phyloP scores from a whole-genome alignment of 2,797 vertebrate genomes.

The Halcyon badia region DNA sequence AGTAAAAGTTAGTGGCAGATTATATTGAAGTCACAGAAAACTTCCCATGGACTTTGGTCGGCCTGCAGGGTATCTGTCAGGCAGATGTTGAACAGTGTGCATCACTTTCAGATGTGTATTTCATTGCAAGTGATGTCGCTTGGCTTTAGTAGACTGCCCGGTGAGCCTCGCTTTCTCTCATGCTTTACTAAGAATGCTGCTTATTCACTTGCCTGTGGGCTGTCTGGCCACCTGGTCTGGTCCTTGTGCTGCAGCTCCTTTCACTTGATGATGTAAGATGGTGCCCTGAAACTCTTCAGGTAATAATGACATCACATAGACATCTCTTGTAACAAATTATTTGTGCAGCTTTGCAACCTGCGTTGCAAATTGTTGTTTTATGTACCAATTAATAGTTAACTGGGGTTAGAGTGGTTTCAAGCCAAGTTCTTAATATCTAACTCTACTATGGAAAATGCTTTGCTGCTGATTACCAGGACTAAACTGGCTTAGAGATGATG shows the following conservation, averaged over 20 bases:
- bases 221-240: background rate
- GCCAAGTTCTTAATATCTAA: background rate
- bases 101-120: background rate
- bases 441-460: background rate
- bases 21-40: background rate
- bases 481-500: background rate
- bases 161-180: background rate
- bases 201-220: background rate
- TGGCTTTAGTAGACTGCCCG: background rate
- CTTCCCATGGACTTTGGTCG: fast-evolving
- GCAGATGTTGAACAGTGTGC: background rate
- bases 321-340: background rate
- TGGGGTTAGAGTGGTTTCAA: background rate
- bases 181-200: background rate
- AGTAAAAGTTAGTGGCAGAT: background rate
- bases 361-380: background rate
- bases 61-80: background rate
- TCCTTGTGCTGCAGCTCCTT: background rate
- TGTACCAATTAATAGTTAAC: background rate
- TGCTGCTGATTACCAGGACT: background rate
- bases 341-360: background rate
- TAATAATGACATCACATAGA: fast-evolving
- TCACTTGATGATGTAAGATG: background rate
- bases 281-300: background rate
- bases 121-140: background rate